Evolutionary conservation across 2,888 invertebrate species (phyloP).

Genomic region (Drosophila buzzatii): DNA sequence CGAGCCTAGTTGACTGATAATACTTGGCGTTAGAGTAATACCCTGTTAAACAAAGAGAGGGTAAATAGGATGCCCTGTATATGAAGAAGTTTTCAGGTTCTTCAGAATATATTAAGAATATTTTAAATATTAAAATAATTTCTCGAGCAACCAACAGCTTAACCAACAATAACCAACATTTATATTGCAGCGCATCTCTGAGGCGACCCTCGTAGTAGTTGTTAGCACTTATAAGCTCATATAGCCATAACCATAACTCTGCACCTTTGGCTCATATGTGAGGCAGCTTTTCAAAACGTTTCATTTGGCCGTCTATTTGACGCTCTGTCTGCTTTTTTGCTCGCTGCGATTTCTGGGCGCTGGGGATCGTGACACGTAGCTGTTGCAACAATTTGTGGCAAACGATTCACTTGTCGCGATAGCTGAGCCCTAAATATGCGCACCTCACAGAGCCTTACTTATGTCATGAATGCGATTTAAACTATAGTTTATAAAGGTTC

Average conservation of each 20-base stretch:
- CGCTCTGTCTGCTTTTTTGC: constrained; percentile 20
- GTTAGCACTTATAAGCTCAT: neutral
- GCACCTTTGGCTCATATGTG: constrained; percentile 68
- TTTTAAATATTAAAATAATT: neutral
- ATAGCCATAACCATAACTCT: constrained; percentile 71
- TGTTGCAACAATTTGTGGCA: constrained; percentile 75
- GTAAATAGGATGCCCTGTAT: neutral
- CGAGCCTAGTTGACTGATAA: neutral
- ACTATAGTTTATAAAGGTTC: constrained; percentile 28
- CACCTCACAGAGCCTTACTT: constrained; percentile 28
- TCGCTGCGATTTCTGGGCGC: constrained; percentile 64
- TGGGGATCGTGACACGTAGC: constrained; percentile 80
- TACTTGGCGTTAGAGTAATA: neutral
- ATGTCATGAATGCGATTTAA: constrained; percentile 41
- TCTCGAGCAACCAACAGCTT: neutral
- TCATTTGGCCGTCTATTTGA: constrained; percentile 42
- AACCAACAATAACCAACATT: no score
- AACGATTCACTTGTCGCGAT: constrained; percentile 63
- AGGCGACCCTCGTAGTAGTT: neutral
- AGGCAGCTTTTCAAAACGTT: constrained; percentile 56
- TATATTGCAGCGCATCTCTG: neutral
- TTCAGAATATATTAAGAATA: neutral
- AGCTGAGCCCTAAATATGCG: constrained; percentile 56
- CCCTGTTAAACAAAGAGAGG: neutral
- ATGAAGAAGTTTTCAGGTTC: neutral